Percentiles rank a stretch among this genome's conserved stretches.
These are phyloP conservation scores for Taphrorychus bicolor DNA, from an alignment of 2,888 invertebrate genomes.

Conservation along the genomic window DNA sequence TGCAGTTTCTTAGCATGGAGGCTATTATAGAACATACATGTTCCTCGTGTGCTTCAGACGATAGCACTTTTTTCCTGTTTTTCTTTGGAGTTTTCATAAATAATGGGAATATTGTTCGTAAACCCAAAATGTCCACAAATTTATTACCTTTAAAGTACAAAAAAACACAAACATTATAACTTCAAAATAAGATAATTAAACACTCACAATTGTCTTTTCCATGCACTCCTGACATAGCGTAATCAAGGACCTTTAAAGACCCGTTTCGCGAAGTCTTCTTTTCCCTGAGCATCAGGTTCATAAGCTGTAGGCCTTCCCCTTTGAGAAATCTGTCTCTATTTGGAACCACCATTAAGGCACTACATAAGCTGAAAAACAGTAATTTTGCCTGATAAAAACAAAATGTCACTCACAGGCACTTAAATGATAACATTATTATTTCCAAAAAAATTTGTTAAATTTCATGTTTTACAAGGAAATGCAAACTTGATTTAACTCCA, in stretches of 20 bases:
- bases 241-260: constrained; percentile 96
- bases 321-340: constrained; percentile 93
- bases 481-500: no score
- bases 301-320: constrained; percentile 97
- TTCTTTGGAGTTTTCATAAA: constrained; percentile 99
- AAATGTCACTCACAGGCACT: not conserved
- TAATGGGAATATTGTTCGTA: constrained; percentile 95
- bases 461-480: no score
- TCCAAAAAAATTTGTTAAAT: no score
- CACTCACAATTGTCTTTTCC: constrained; percentile 90
- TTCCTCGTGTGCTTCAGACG: constrained; percentile 92
- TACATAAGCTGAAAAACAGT: constrained; percentile 71
- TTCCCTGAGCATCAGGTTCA: constrained; percentile 98
- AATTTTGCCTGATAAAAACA: not conserved
- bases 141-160: constrained; percentile 63
- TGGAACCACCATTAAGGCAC: constrained; percentile 84
- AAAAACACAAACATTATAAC: no score
- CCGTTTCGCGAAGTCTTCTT: constrained; percentile 97
- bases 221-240: constrained; percentile 92
- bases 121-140: constrained; percentile 95
- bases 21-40: constrained; percentile 93
- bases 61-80: constrained; percentile 75
- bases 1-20: constrained; percentile 91
- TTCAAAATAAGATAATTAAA: constrained; percentile 42
- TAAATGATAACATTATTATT: no score